Conservation (phyloP, 2,797 vertebrate species). For the Etheostoma perlongum region DNA sequence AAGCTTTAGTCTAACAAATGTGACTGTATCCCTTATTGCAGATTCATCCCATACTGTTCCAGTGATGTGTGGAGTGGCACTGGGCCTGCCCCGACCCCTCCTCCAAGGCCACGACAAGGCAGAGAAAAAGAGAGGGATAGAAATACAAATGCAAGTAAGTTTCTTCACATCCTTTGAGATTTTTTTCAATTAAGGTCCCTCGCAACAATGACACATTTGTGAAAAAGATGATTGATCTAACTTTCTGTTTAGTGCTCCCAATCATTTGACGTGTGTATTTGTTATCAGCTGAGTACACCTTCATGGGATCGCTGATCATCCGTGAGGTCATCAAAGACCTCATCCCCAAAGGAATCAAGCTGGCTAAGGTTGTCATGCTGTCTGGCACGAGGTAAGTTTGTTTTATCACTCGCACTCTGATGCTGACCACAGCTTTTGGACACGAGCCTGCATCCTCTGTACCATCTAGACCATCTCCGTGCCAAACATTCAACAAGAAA, state of each 20-base stretch:
- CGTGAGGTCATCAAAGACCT: slow-evolving; percentile 90
- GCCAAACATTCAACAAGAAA: slow-evolving; percentile 51
- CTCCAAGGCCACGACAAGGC: slow-evolving; percentile 66
- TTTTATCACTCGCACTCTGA: slow-evolving; percentile 18
- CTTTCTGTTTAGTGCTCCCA: not conserved
- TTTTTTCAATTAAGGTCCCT: not conserved
- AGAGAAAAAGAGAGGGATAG: slow-evolving; percentile 81
- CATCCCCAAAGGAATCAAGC: slow-evolving; percentile 87
- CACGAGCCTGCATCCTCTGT: slow-evolving; percentile 11
- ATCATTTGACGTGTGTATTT: slow-evolving; percentile 28
- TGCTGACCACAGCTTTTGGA: slow-evolving; percentile 37
- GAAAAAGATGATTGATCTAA: no score
- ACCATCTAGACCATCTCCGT: slow-evolving; percentile 38
- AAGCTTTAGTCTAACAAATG: slow-evolving; percentile 17
- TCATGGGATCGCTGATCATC: slow-evolving; percentile 90
- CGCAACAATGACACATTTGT: no score
- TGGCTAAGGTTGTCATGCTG: slow-evolving; percentile 88
- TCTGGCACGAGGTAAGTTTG: slow-evolving; percentile 86
- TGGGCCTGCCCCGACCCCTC: slow-evolving; percentile 74
- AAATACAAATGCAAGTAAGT: slow-evolving; percentile 75
- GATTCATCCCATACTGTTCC: slow-evolving; percentile 91
- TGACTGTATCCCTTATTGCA: slow-evolving; percentile 55
- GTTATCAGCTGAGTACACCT: slow-evolving; percentile 81
- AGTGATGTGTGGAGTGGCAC: slow-evolving; percentile 91
- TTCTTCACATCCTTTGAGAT: not conserved